Base-by-base conservation (phyloP, 2,113 vertebrate species). In the Lepus timidus region DNA sequence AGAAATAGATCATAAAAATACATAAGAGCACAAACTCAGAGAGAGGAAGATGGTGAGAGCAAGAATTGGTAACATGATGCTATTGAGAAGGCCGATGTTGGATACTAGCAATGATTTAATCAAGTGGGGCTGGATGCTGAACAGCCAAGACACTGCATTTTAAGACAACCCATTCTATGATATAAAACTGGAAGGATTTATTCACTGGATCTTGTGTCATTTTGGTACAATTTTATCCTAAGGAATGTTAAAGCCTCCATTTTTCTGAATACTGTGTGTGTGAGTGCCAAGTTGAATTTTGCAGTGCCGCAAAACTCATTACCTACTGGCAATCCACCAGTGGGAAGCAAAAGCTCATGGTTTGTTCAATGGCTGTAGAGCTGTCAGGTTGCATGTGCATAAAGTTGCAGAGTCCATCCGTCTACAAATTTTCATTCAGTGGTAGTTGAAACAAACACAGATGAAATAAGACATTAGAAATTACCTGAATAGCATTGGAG, bases 271-370 rank as follows among this genome's bases (percentile, higher is more conserved):
- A 25, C 3, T 31, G 4, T 44, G 6, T 44, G 29, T 13, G 14
- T 20, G 12, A 27, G 2, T 52, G 49, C 9, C 13, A 88, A 25
- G 14, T 10, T 25, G 4, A 2, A 22, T 62, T 3, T 4, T 64
- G 8, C 9, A 83, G 51, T 49, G 9, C 9, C 33, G 11, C n/a
- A n/a, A 52, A 62, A 2, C 5, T 68, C n/a, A 27, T 84, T 70
- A 49, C 17, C 29, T 31, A 2, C 0, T 22, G 17, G 13, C 55
- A 33, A 74, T 4, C 1, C 17, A 11, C 29, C 1, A 19, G 8
- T 13, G n/a, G 23, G 13, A 79, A 16, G 20, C 44, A 19, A 58
- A 9, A 52, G 1, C 25, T 78, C 6, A 2, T 23, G 20, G 13
- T 44, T 0, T 13, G 49, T 49, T 20, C 3, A n/a, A 39, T 23